Conservation (phyloP, 1,140 invertebrate species). For the Micrasema longulum region DNA sequence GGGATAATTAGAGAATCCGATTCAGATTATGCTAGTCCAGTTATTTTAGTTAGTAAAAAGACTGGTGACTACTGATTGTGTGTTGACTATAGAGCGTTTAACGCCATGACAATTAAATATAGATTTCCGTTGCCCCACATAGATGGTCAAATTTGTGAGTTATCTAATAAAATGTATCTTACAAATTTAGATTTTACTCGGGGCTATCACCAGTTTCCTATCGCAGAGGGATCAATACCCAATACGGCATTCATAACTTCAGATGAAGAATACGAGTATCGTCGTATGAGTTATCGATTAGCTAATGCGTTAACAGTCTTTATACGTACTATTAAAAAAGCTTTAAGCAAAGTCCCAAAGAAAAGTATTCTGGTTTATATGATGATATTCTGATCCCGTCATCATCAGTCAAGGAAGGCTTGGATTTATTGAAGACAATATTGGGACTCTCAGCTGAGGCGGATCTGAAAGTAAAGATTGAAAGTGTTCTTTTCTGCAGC, state of each 20-base stretch:
- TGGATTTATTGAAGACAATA: background rate
- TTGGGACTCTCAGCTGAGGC: background rate
- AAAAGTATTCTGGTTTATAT: constrained; percentile 1
- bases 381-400: background rate
- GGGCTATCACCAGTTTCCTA: constrained; percentile 58
- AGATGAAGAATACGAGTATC: constrained; percentile 58
- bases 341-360: background rate
- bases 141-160: background rate
- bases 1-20: background rate
- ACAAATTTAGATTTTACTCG: constrained; percentile 33
- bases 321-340: constrained; percentile 59
- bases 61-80: background rate
- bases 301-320: constrained; percentile 61
- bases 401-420: background rate
- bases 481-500: constrained; percentile 8
- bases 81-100: background rate
- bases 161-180: constrained; percentile 28
- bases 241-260: constrained; percentile 60
- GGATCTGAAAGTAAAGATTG: background rate
- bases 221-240: constrained; percentile 56
- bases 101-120: background rate
- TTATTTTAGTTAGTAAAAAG: background rate
- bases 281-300: constrained; percentile 59
- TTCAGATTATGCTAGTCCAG: background rate
- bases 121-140: constrained; percentile 2